Evolutionary conservation across 2,113 vertebrate genomes (phyloP).

Genomic region (Cyanistes caeruleus): DNA sequence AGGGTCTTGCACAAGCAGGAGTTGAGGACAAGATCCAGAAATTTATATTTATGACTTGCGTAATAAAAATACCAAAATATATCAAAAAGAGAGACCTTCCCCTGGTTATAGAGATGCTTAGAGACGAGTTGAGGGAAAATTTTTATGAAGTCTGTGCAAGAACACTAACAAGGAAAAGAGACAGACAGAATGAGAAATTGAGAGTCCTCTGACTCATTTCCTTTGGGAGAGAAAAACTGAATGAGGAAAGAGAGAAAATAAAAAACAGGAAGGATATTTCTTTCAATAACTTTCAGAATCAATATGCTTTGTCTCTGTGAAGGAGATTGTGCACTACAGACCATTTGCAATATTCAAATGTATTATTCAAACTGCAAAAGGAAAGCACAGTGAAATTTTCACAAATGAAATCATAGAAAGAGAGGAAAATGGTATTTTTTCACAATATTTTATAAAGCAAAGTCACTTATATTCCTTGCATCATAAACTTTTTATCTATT

Average conservation of each 20-base stretch:
- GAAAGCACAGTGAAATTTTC: neutral
- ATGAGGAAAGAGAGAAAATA: conserved; percentile 25
- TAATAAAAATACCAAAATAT: neutral
- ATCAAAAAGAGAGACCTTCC: neutral
- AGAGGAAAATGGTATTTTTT: neutral
- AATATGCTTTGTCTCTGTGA: neutral
- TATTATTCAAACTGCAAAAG: neutral
- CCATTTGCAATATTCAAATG: neutral
- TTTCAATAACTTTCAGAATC: conserved; percentile 15
- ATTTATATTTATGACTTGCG: neutral
- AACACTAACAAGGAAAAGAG: neutral
- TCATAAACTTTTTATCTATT: neutral
- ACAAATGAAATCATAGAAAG: neutral
- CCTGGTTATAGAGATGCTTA: neutral
- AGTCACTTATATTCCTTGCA: neutral
- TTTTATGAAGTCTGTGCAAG: neutral
- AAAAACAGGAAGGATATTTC: neutral
- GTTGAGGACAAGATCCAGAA: neutral
- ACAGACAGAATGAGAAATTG: conserved; percentile 9
- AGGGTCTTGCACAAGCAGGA: neutral
- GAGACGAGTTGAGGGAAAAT: neutral
- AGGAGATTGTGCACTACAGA: neutral
- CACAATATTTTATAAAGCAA: neutral
- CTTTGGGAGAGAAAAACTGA: conserved; percentile 4
- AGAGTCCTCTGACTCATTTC: conserved; percentile 43